Conservation (phyloP, 2,113 vertebrate species). For the Sus scrofa region T2T-Sscrofa CM000820.6:139699501-139700000, state of each 20-base stretch:
- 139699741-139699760: slow-evolving; percentile 47
- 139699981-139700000: background rate
- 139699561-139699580: background rate
- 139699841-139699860: slow-evolving; percentile 25
- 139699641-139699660: background rate
- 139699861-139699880: background rate
- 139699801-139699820: background rate
- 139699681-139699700: slow-evolving; percentile 44
- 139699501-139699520: background rate
- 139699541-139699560: background rate
- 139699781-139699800: background rate
- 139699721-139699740: slow-evolving; percentile 53
- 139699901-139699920: slow-evolving; percentile 55
- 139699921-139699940: background rate
- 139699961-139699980: background rate
- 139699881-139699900: background rate
- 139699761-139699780: slow-evolving; percentile 66
- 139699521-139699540: background rate
- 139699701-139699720: slow-evolving; percentile 26
- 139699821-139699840: slow-evolving; percentile 14
- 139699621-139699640: background rate
- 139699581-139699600: background rate
- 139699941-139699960: slow-evolving; percentile 45
- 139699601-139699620: background rate
- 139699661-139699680: slow-evolving; percentile 35